Evolutionary conservation across 2,888 invertebrate species (phyloP).

Genomic region (Ormyrus nitidulus): DNA sequence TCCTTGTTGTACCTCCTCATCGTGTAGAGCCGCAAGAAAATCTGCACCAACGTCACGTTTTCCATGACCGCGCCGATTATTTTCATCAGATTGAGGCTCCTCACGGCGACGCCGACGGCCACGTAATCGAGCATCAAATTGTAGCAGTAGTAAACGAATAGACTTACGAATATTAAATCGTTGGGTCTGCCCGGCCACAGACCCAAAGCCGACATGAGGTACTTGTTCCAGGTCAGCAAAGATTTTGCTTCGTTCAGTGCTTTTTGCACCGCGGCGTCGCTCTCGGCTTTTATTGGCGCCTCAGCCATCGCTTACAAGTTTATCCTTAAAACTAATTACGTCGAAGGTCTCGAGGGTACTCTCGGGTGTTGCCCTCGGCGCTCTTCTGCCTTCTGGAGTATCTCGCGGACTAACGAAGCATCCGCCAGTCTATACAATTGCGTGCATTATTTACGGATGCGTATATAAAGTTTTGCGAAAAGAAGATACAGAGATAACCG

Average conservation of each 20-base stretch:
- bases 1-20: slow-evolving; percentile 55
- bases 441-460: too few species aligned
- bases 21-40: slow-evolving; percentile 57
- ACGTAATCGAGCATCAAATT: neutral
- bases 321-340: too few species aligned
- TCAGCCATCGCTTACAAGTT: too few species aligned
- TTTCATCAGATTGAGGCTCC: slow-evolving; percentile 23
- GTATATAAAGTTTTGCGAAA: too few species aligned
- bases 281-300: too few species aligned
- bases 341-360: too few species aligned
- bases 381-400: too few species aligned
- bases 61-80: slow-evolving; percentile 34
- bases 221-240: slow-evolving; percentile 40
- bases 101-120: neutral
- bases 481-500: too few species aligned
- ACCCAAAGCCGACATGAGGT: slow-evolving; percentile 42
- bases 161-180: slow-evolving; percentile 22
- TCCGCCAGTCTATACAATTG: too few species aligned
- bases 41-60: slow-evolving; percentile 37
- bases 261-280: neutral
- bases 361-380: too few species aligned
- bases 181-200: slow-evolving; percentile 31
- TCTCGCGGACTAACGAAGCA: too few species aligned
- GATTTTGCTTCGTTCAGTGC: slow-evolving; percentile 29
- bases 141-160: slow-evolving; percentile 23